Percentiles rank a stretch among this genome's conserved stretches.
These are phyloP conservation scores for Carlito syrichta DNA, from an alignment of 2,113 vertebrate species.

Conservation along the genomic window DNA sequence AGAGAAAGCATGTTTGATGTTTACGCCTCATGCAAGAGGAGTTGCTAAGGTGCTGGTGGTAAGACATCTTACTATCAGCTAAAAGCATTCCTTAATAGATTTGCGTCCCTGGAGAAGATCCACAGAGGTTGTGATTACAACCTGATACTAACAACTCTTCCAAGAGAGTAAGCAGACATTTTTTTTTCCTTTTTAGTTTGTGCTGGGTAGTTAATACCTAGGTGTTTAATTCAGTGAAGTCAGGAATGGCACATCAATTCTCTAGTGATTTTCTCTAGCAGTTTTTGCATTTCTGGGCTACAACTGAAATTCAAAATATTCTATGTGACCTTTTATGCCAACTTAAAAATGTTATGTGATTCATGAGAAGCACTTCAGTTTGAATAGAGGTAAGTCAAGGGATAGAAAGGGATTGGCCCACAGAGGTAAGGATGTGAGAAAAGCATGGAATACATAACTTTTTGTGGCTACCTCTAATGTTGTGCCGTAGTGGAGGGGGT, in stretches of 20 bases:
- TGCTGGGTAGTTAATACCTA: neutral
- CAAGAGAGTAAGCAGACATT: neutral
- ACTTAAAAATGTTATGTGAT: neutral
- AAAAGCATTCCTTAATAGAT: conserved; percentile 28
- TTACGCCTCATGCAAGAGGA: conserved; percentile 17
- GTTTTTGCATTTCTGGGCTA: neutral
- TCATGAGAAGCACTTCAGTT: neutral
- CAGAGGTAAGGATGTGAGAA: neutral
- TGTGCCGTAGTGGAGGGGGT: neutral
- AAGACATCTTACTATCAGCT: conserved; percentile 17
- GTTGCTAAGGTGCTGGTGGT: neutral
- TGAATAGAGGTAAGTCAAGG: conserved; percentile 5
- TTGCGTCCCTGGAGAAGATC: neutral
- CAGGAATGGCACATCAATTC: neutral
- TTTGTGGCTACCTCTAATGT: neutral
- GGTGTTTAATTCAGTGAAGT: neutral
- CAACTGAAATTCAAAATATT: conserved; percentile 45
- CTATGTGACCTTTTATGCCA: neutral
- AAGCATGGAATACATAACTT: neutral
- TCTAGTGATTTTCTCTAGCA: neutral
- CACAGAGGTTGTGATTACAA: conserved; percentile 5
- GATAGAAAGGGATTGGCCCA: neutral
- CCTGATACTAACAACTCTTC: neutral
- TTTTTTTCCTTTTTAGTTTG: conserved; percentile 24
- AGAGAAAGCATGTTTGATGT: neutral